Base-by-base conservation (phyloP, 2,888 invertebrate genomes). In the Synanthedon tipuliformis region DNA sequence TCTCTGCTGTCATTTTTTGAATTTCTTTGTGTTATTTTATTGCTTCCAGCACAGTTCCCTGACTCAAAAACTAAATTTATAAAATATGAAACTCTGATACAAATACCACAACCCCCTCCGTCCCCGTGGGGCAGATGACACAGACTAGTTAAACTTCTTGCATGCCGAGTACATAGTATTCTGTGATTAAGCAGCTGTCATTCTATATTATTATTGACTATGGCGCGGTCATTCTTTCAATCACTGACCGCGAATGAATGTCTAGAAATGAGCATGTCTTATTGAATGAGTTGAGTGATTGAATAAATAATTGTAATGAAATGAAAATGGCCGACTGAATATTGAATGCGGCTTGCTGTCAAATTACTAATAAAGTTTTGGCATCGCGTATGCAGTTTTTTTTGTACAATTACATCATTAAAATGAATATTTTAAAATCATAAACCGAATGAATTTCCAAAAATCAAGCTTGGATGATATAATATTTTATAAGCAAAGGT, bases 1-100 rank as follows among this genome's bases (percentile, higher is more conserved):
- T 94, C 63, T 92, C 90, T 72, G 91, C 91, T 56, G 92, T 92
- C 91, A 94, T 93, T 71, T 76, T 73, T 74, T 74, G 53, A 48
- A 34, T 34, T 34, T 8, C 8, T 34, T 34, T 34, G 3, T 34
- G 34, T 13, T 3, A 49, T 16, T 49, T 49, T 16, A 13, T 18
- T 16, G 49, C 12, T 49, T 12, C 8, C 18, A 13, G 53, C 56
- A 58, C 49, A 51, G 51, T 27, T 34, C 51, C 53, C 51, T 50
- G 51, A 57, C 51, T 52, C 49, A 55, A 52, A 48, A 58, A 63
- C 63, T 64, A 73, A 71, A 49, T 10, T 34, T 34, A 34, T 3
- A 10, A 34, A 10, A 34, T 34, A 34, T 10, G 2, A 23, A 23
- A 34, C 34, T 34, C 8, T 2, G 54, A 57, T 54, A 53, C 58